Evolutionary conservation across 2,797 vertebrate genomes (phyloP), one percentile per base, ranked within the genome.

Genomic region (Molossus molossus): DNA sequence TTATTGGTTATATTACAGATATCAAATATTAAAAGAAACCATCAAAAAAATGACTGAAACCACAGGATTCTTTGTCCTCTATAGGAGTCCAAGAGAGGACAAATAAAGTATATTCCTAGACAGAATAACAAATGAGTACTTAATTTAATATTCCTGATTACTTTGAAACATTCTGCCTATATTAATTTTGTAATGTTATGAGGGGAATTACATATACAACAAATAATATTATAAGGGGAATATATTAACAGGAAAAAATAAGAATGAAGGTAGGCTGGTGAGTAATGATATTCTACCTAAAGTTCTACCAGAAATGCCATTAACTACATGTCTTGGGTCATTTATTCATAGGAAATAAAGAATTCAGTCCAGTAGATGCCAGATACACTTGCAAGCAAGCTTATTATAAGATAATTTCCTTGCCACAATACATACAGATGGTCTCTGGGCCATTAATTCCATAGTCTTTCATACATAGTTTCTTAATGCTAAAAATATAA

Each of bases 91-190:
- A 91, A 87, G 10, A 93, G 3, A 88, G 37, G 50, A 82, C 6
- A 97, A 91, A 92, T 65, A 1, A 90, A 91, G 80, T 94, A 8
- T 29, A 3, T 91, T 87, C 13, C 86, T 97, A 91, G 58, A 64
- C 75, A 23, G 11, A 90, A 93, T 82, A 94, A 25, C 20, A 89
- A 92, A 29, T 75, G 57, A 93, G 0, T 60, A 10, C 65, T 21
- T 96, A 94, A 90, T 60, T 18, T 89, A 88, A 2, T 55, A 17
- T 29, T 37, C 0, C 2, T 72, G 9, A 23, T 85, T 79, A 82
- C 13, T 90, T 92, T 69, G n/a, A 90, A 75, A 88, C 90, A 69
- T 84, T 23, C 79, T 87, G 5, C 1, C 94, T 75, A 60, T 64
- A 15, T 85, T 95, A 96, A 97, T 93, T 96, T 86, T 37, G 55